Base-by-base conservation (phyloP, 2,797 vertebrate species). In the Peromyscus nudipes region DNA sequence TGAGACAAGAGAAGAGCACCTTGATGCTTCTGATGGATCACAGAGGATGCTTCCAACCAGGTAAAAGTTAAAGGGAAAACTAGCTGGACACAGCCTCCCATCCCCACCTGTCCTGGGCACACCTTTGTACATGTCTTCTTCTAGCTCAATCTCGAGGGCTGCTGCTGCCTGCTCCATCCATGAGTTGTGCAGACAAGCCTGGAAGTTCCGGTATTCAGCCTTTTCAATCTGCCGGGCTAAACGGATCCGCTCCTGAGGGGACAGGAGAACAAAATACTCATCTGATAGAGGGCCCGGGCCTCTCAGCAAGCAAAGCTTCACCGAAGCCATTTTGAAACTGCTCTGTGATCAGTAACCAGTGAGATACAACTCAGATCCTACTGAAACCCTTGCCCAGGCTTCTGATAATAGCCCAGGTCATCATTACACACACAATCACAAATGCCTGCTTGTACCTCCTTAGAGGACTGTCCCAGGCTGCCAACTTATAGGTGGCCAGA, bases 151-250 rank as follows among this genome's bases (percentile, higher is more conserved):
- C 81, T 99, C 99, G 23, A 99, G 98, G 69, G 99, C 99, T 40
- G 99, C 99, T 0, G 99, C 99, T 2, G 99, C 99, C 98, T 99
- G 99, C 96, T 98, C 99, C 43, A 99, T 98, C 99, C 99, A 99
- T 27, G 99, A 99, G 97, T 99, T 99, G 92, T 99, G 99, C 3
- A 99, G 99, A 96, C 99, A 99, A 96, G 99, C 98, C 52, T 98
- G 99, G 98, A 99, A 99, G 97, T 99, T 99, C 98, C 99, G 99
- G 97, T 99, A 99, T 97, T 99, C 99, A 0, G 99, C 98, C 98
- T 99, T 99, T 98, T 99, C 99, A 31, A 99, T 99, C 97, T 99
- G 99, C 77, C 99, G 98, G 69, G 99, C 99, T 97, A 99, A 92
- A 94, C 99, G 99, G 34, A 99, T 98, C 34, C 99, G 98, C 79